These are phyloP conservation scores for Gymnobelideus leadbeateri DNA, from an alignment of 2,113 vertebrate genomes.

Conservation along the genomic window DNA sequence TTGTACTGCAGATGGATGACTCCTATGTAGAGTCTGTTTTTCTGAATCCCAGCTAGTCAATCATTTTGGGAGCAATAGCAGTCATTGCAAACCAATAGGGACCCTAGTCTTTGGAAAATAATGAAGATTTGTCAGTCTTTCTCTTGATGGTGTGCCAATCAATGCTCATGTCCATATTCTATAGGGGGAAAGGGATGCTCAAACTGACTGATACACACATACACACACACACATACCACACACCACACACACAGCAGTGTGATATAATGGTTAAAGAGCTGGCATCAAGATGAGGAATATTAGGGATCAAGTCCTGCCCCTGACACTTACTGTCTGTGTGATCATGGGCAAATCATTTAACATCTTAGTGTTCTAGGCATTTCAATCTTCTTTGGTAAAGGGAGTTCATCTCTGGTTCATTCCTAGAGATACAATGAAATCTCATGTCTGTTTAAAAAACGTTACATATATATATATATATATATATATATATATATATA, in stretches of 20 bases:
- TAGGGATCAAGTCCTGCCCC: not conserved
- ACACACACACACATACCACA: not conserved
- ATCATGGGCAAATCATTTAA: not conserved
- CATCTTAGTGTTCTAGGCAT: not conserved
- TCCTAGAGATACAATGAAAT: not conserved
- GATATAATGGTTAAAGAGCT: not conserved
- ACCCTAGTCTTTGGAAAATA: not conserved
- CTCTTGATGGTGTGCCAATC: not conserved
- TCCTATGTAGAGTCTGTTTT: not conserved
- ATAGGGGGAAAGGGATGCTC: not conserved
- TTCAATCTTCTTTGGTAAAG: not conserved
- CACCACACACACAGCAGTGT: not conserved
- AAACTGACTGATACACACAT: not conserved
- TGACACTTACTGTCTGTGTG: not conserved
- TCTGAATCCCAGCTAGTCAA: not conserved
- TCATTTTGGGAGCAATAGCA: not conserved
- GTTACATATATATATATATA: no score
- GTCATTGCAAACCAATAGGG: not conserved
- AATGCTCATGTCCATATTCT: not conserved
- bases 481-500: no score
- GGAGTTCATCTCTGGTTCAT: not conserved
- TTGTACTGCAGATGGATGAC: not conserved
- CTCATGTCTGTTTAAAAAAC: not conserved
- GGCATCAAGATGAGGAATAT: not conserved
- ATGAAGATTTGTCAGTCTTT: not conserved